Conservation (phyloP, 2,888 invertebrate species). For the Cinara cedri region DNA sequence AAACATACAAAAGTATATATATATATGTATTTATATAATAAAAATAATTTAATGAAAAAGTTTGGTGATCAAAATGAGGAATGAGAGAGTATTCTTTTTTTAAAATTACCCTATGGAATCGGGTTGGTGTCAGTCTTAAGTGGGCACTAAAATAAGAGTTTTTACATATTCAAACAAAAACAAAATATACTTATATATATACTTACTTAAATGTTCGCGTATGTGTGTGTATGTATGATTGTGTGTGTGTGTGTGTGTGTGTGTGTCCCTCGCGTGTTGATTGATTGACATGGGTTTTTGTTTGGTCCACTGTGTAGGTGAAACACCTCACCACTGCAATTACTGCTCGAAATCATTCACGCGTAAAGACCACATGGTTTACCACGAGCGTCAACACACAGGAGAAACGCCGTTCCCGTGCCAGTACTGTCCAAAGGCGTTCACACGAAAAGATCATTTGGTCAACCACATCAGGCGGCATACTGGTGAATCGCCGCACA, state of each 20-base stretch:
- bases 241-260: conserved; percentile 40
- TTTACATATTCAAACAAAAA: background rate
- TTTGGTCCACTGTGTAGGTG: conserved; percentile 63
- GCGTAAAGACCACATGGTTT: conserved; percentile 82
- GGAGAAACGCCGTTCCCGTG: conserved; percentile 80
- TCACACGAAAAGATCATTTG: conserved; percentile 86
- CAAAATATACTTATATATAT: background rate
- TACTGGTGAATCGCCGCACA: conserved; percentile 85
- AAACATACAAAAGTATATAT: conserved; percentile 17
- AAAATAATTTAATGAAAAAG: background rate
- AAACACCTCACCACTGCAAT: conserved; percentile 69
- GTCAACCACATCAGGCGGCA: conserved; percentile 87
- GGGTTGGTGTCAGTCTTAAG: conserved; percentile 48
- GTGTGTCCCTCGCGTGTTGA: conserved; percentile 21
- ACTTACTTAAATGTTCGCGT: conserved; percentile 9
- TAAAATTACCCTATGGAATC: conserved; percentile 6
- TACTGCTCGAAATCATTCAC: conserved; percentile 88
- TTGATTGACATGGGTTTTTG: conserved; percentile 57
- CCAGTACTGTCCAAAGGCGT: conserved; percentile 77
- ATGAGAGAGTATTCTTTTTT: conserved; percentile 36
- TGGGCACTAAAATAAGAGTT: conserved; percentile 56
- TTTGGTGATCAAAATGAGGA: conserved; percentile 13
- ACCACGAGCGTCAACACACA: conserved; percentile 82
- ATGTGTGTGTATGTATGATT: conserved; percentile 1
- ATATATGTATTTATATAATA: conserved; percentile 12